Conservation (phyloP, 2,888 invertebrate genomes). For the Notocelia uddmanniana region DNA sequence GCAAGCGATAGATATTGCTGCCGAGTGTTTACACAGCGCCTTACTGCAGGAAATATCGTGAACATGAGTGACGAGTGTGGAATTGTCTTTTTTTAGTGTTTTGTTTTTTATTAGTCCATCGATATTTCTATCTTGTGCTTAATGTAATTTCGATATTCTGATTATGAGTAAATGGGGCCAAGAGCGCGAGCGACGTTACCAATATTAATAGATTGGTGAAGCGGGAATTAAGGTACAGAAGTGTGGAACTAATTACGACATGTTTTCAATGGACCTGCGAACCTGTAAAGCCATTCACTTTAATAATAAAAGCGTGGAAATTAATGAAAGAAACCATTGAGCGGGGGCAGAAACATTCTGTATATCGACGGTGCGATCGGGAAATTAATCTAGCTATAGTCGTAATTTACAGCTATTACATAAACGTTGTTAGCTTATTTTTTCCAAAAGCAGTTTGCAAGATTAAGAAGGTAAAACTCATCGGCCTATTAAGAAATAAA, state of each 20-base stretch:
- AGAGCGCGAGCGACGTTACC: neutral
- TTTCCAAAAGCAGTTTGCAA: slow-evolving; percentile 6
- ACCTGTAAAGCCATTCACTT: slow-evolving; percentile 20
- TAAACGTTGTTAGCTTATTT: slow-evolving; percentile 44
- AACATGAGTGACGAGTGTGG: neutral
- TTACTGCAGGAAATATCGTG: slow-evolving; percentile 4
- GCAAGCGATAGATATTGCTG: slow-evolving; percentile 26
- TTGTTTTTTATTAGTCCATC: too few species aligned
- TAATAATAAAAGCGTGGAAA: slow-evolving; percentile 37
- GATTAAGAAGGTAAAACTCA: slow-evolving; percentile 10
- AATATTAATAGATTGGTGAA: neutral
- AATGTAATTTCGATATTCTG: too few species aligned
- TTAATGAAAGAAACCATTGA: slow-evolving; percentile 50
- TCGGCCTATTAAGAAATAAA: slow-evolving; percentile 18
- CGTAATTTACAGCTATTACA: slow-evolving; percentile 40
- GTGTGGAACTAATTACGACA: slow-evolving; percentile 26
- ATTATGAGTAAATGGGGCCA: neutral
- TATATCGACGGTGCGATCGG: slow-evolving; percentile 52
- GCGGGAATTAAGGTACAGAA: slow-evolving; percentile 2
- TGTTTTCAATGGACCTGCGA: slow-evolving; percentile 9
- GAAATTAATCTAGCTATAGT: slow-evolving; percentile 53
- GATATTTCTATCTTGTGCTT: too few species aligned
- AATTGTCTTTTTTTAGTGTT: too few species aligned
- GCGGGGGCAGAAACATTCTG: slow-evolving; percentile 51
- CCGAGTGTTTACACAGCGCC: slow-evolving; percentile 13